phyloP scores from a whole-genome alignment of 1,140 invertebrate genomes.

The Brachystomella parvula region DNA sequence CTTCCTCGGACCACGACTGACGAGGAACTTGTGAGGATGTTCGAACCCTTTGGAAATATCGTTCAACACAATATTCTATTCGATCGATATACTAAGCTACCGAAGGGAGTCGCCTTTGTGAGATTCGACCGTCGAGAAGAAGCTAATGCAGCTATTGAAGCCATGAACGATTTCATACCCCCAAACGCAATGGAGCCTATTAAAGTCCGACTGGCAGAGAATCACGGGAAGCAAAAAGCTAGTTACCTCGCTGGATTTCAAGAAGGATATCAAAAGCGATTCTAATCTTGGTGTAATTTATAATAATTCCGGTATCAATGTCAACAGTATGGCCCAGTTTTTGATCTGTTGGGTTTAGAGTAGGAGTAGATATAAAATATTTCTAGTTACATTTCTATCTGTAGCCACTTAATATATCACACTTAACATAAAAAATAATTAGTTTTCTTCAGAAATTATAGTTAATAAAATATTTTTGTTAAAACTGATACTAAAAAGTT shows the following conservation, averaged over 20 bases:
- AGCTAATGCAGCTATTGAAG: conserved; percentile 76
- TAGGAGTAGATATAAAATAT: no score
- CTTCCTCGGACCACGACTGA: conserved; percentile 74
- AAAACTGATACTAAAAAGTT: no score
- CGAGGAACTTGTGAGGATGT: conserved; percentile 70
- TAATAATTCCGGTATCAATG: not conserved
- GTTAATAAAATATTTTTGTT: no score
- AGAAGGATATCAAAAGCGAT: not conserved
- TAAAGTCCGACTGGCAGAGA: conserved; percentile 83
- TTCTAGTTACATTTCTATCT: no score
- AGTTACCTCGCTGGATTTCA: conserved; percentile 48
- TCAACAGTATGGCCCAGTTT: not conserved
- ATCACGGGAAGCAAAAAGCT: conserved; percentile 84
- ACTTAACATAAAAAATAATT: no score
- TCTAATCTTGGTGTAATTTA: not conserved
- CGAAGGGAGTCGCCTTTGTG: conserved; percentile 83
- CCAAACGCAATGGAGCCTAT: conserved; percentile 74
- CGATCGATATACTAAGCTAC: conserved; percentile 76
- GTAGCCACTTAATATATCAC: no score
- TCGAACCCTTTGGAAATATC: conserved; percentile 76
- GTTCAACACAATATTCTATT: conserved; percentile 81
- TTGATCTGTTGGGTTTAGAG: no score
- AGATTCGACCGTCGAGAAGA: conserved; percentile 74
- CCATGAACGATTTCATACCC: conserved; percentile 73
- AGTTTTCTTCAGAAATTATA: no score